Evolutionary conservation across 2,888 invertebrate genomes (phyloP).

Genomic region (Thymelicus acteon): DNA sequence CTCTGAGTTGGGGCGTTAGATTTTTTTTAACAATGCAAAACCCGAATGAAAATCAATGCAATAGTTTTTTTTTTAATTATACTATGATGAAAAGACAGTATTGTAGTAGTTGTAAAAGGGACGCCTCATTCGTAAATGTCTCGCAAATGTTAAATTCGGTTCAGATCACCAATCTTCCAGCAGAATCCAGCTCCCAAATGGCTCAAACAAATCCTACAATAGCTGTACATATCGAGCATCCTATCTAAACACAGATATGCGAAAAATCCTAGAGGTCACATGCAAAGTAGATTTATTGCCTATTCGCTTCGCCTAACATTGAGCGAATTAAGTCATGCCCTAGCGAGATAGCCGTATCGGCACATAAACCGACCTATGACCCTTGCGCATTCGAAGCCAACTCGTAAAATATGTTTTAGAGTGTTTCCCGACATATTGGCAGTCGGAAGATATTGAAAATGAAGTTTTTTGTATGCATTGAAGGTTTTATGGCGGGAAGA

Average conservation of each 20-base stretch:
- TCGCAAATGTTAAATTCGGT: neutral
- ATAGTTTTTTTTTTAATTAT: too few species aligned
- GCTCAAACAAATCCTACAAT: neutral
- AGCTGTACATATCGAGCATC: neutral
- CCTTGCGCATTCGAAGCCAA: conserved; percentile 49
- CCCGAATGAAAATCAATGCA: too few species aligned
- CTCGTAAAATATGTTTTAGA: conserved; percentile 70
- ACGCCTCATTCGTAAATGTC: neutral
- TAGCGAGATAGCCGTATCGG: conserved; percentile 52
- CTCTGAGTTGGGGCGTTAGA: too few species aligned
- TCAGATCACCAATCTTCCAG: neutral
- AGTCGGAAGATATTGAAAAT: conserved; percentile 66
- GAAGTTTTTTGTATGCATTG: conserved; percentile 72
- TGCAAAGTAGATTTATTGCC: conserved; percentile 20
- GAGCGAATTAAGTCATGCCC: conserved; percentile 48
- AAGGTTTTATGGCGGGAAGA: conserved; percentile 55
- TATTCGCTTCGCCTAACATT: conserved; percentile 26
- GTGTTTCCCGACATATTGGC: conserved; percentile 62
- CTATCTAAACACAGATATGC: conserved; percentile 2
- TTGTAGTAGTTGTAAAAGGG: neutral
- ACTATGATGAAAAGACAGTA: too few species aligned
- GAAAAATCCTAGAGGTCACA: conserved; percentile 15
- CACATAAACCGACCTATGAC: conserved; percentile 58
- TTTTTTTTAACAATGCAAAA: too few species aligned
- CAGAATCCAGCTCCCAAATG: neutral